phyloP scores from a whole-genome alignment of 1,140 invertebrate species.

The Stegodyphus dumicola region DNA sequence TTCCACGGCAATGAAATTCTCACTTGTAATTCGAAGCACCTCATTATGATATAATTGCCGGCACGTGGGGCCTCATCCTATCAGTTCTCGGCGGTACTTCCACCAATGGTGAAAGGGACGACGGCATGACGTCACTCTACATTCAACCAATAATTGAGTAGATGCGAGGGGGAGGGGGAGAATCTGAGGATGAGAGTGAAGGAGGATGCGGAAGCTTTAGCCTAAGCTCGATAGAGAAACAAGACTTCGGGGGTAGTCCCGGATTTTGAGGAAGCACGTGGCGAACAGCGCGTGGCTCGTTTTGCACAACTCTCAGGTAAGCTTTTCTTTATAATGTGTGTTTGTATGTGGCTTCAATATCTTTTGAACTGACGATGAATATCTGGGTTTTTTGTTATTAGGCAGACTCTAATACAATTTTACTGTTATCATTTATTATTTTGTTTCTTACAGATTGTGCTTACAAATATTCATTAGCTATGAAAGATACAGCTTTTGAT shows the following conservation, averaged over 20 bases:
- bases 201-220: not conserved
- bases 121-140: not conserved
- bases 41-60: slow-evolving; percentile 52
- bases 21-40: slow-evolving; percentile 11
- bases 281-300: not conserved
- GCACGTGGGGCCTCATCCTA: slow-evolving; percentile 15
- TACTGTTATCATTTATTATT: too few relatives aligned
- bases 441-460: too few relatives aligned
- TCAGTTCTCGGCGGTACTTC: not conserved
- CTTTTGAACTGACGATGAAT: too few relatives aligned
- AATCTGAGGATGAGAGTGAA: not conserved
- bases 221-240: not conserved
- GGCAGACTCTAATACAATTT: too few relatives aligned
- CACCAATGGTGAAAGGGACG: slow-evolving; percentile 15
- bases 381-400: too few relatives aligned
- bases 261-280: slow-evolving; percentile 19
- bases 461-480: too few relatives aligned
- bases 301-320: not conserved
- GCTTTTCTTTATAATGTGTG: not conserved
- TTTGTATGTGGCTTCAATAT: too few relatives aligned
- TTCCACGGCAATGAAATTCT: not conserved
- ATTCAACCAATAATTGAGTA: slow-evolving; percentile 5
- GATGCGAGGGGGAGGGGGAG: not conserved
- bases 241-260: not conserved
- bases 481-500: too few relatives aligned